These are phyloP conservation scores for Aphaenogaster rudis DNA, from an alignment of 1,140 invertebrate species.

Conservation along the genomic window DNA sequence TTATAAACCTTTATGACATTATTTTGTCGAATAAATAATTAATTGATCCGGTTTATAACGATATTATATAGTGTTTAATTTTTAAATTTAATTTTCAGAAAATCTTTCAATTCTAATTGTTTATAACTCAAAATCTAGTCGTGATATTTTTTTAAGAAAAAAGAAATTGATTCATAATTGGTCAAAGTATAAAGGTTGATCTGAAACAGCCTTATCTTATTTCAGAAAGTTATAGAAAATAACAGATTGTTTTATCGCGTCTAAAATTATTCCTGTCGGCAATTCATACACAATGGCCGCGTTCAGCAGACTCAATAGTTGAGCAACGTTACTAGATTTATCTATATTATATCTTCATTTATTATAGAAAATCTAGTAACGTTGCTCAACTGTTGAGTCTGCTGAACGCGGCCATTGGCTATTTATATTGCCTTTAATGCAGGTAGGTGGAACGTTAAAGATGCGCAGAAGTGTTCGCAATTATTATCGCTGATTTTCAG, in stretches of 20 bases:
- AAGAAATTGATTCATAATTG: background rate
- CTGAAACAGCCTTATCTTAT: background rate
- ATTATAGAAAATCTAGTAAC: too few species aligned
- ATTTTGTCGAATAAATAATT: background rate
- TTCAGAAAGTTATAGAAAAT: background rate
- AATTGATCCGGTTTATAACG: background rate
- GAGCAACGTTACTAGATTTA: too few species aligned
- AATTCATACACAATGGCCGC: background rate
- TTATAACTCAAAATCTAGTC: too few species aligned
- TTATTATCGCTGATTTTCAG: slow-evolving; percentile 35
- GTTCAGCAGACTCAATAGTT: too few species aligned
- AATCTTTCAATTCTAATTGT: too few species aligned
- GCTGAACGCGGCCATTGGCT: too few species aligned
- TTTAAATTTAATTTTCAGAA: too few species aligned
- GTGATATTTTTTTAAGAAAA: background rate
- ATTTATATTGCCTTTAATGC: background rate
- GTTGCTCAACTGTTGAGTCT: too few species aligned
- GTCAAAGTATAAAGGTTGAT: background rate
- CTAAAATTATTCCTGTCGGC: background rate
- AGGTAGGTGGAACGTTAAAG: slow-evolving; percentile 22
- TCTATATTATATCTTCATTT: too few species aligned
- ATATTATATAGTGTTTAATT: background rate
- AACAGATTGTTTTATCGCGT: background rate
- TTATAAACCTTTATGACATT: background rate
- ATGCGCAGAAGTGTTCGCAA: background rate